Evolutionary conservation across 2,797 vertebrate species (phyloP).

Genomic region (Eulemur albifrons): DNA sequence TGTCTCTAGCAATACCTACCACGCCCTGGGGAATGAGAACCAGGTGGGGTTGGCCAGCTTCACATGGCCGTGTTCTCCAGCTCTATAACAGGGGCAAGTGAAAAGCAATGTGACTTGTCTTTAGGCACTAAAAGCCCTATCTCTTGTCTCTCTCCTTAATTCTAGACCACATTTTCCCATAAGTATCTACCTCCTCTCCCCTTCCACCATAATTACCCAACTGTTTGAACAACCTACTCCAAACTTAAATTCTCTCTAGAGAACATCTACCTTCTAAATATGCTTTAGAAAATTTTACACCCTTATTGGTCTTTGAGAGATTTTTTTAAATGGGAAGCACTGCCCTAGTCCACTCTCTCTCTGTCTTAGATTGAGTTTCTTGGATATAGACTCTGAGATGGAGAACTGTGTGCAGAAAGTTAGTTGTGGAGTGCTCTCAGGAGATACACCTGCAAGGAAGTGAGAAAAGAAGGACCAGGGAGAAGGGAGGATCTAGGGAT

Average conservation of each 20-base stretch:
- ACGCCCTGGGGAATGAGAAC: neutral
- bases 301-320: neutral
- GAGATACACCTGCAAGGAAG: neutral
- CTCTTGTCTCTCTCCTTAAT: slow-evolving; percentile 6
- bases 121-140: neutral
- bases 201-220: neutral
- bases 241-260: neutral
- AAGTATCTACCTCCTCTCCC: neutral
- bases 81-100: neutral
- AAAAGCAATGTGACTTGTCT: neutral
- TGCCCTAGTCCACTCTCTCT: neutral
- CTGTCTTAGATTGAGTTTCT: neutral
- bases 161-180: neutral
- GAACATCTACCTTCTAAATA: neutral
- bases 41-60: neutral
- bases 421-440: neutral
- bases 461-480: neutral
- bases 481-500: neutral
- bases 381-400: neutral
- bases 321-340: neutral
- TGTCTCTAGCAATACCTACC: neutral
- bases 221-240: neutral
- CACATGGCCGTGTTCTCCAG: neutral
- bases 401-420: neutral
- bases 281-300: neutral